These are phyloP conservation scores for Erythrocebus patas DNA, from an alignment of 2,113 vertebrate genomes.

Conservation along the genomic window DNA sequence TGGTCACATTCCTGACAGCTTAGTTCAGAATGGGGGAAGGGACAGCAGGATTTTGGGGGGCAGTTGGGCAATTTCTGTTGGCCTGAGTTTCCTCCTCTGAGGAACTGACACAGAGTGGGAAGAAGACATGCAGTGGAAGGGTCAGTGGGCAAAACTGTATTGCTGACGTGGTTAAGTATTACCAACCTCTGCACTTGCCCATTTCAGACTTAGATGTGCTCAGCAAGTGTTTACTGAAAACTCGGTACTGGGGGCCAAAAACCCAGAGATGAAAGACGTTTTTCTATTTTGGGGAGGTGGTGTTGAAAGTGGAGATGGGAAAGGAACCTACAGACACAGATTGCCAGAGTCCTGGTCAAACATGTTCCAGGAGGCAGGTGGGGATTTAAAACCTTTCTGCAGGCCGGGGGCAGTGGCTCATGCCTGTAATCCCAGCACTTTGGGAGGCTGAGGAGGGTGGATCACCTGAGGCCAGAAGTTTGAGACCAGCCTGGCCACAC, in stretches of 20 bases:
- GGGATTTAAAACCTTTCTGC: background rate
- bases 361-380: background rate
- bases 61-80: background rate
- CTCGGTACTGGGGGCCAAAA: background rate
- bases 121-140: background rate
- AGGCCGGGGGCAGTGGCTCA: no score
- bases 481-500: no score
- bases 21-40: background rate
- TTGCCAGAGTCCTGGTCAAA: background rate
- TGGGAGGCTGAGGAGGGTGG: no score
- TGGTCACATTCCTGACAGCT: constrained; percentile 55
- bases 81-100: background rate
- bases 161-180: accelerated
- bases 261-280: background rate
- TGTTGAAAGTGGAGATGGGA: background rate
- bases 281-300: background rate
- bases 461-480: no score
- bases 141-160: background rate
- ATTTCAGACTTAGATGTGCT: no score
- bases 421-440: no score
- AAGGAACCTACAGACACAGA: background rate
- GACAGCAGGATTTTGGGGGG: background rate
- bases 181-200: accelerated
- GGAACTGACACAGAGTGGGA: background rate
- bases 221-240: background rate